Percentiles rank a stretch among this genome's conserved stretches.
These are phyloP conservation scores for Peromyscus eremicus DNA, from an alignment of 2,797 vertebrate species.

Conservation along the genomic window DNA sequence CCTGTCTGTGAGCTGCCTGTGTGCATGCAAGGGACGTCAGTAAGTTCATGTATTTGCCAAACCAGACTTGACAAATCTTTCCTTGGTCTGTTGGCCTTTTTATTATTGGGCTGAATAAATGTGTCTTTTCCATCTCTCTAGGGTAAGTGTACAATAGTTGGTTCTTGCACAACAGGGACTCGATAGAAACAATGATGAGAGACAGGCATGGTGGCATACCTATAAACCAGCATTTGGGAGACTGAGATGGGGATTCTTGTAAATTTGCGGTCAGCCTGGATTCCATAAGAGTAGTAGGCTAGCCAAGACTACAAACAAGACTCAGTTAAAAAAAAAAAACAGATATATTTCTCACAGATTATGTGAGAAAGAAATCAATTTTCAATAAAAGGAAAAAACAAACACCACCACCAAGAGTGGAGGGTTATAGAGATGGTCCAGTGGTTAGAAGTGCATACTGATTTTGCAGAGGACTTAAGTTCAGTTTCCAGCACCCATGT, in stretches of 20 bases:
- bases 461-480: background rate
- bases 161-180: too few species aligned
- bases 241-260: background rate
- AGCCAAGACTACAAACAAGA: background rate
- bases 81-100: background rate
- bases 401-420: background rate
- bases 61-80: background rate
- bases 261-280: background rate
- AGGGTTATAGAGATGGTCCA: background rate
- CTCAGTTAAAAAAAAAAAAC: background rate
- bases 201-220: background rate
- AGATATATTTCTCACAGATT: background rate
- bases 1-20: too few species aligned
- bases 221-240: background rate
- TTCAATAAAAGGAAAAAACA: background rate
- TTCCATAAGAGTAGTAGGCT: background rate
- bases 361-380: background rate
- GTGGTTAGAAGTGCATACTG: background rate
- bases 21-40: fast-evolving
- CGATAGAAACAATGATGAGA: background rate
- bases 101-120: background rate
- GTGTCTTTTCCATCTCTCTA: background rate
- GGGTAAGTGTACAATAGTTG: background rate
- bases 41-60: background rate
- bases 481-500: background rate